Conservation (phyloP, 2,113 vertebrate genomes). For the Candoia aspera region DNA sequence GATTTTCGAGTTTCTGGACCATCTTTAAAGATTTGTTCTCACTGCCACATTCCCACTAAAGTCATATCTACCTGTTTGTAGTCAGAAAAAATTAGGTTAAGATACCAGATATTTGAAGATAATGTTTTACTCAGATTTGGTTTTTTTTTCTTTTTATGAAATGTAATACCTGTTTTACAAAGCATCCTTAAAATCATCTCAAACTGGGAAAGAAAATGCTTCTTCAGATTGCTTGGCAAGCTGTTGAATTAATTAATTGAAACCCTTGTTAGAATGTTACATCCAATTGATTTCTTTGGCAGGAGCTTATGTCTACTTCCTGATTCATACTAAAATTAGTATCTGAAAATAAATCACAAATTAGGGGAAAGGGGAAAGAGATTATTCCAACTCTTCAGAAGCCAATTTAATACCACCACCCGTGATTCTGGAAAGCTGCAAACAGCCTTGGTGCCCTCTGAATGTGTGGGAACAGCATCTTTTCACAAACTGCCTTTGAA, state of each 20-base stretch:
- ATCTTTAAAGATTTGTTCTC: slow-evolving; percentile 9
- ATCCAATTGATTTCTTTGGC: slow-evolving; percentile 20
- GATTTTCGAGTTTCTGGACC: background rate
- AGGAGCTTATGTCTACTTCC: background rate
- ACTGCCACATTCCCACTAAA: slow-evolving; percentile 30
- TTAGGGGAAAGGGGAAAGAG: background rate
- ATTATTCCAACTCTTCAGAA: background rate
- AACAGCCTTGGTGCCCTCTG: background rate
- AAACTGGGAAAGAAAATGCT: slow-evolving; percentile 9
- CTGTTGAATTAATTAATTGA: slow-evolving; percentile 17
- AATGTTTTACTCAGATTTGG: background rate
- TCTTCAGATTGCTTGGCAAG: slow-evolving; percentile 17
- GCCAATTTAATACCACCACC: background rate
- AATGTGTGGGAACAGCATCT: background rate
- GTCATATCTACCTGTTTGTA: slow-evolving; percentile 53
- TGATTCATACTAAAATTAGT: background rate
- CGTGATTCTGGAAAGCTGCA: background rate
- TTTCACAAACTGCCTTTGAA: background rate
- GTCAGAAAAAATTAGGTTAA: slow-evolving; percentile 4
- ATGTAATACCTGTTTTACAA: background rate
- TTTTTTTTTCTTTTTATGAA: background rate
- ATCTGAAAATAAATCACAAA: background rate
- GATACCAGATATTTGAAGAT: background rate
- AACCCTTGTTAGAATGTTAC: slow-evolving; percentile 14
- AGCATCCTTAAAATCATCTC: background rate